phyloP scores from a whole-genome alignment of 2,797 vertebrate genomes.

The Acanthopagrus latus region DNA sequence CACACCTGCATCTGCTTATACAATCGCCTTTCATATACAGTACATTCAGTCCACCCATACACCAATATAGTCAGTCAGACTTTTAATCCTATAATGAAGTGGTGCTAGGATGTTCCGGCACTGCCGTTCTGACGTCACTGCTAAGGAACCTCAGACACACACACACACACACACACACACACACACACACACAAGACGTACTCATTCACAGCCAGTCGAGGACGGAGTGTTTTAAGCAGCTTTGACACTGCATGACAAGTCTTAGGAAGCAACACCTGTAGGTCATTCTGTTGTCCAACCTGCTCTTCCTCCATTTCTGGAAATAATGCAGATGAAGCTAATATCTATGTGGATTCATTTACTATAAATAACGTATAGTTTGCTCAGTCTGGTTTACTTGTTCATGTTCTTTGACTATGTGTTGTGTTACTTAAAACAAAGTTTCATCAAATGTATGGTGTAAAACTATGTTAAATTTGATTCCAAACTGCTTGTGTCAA shows the following conservation, averaged over 20 bases:
- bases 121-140: constrained; percentile 65
- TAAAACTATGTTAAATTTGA: neutral
- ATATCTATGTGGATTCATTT: neutral
- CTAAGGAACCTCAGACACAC: constrained; percentile 20
- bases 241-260: constrained; percentile 41
- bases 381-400: neutral
- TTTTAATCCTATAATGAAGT: constrained; percentile 78
- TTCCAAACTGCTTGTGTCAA: neutral
- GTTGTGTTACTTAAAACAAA: neutral
- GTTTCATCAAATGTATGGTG: neutral
- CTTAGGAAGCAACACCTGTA: constrained; percentile 17
- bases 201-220: constrained; percentile 49
- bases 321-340: neutral
- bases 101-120: constrained; percentile 80
- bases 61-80: constrained; percentile 36
- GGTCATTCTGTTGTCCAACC: neutral
- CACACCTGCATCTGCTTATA: constrained; percentile 16
- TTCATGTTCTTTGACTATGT: neutral
- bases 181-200: constrained; percentile 9
- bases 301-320: neutral
- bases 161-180: constrained; percentile 23
- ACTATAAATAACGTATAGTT: neutral
- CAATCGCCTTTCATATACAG: constrained; percentile 1
- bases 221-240: constrained; percentile 48
- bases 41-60: constrained; percentile 8